Evolutionary conservation across 1,140 invertebrate species (phyloP).

Genomic region (Pogonus chalceus): DNA sequence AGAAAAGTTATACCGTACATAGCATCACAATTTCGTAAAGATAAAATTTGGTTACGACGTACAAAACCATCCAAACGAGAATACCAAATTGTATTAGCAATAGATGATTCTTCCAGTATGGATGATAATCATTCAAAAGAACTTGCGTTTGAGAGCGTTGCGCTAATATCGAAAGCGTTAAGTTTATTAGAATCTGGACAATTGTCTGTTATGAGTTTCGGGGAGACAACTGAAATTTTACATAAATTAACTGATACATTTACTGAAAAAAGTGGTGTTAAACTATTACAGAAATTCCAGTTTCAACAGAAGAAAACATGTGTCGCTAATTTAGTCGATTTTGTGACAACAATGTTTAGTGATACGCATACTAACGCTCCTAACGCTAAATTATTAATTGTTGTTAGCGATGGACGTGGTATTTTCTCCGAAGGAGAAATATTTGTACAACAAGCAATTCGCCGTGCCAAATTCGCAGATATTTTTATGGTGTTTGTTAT

Average conservation of each 20-base stretch:
- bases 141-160: slow-evolving; percentile 89
- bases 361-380: slow-evolving; percentile 17
- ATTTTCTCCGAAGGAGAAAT: slow-evolving; percentile 83
- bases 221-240: slow-evolving; percentile 72
- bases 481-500: slow-evolving; percentile 94
- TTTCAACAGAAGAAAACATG: slow-evolving; percentile 75
- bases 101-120: slow-evolving; percentile 96
- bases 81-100: slow-evolving; percentile 92
- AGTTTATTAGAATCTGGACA: slow-evolving; percentile 89
- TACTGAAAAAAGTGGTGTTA: slow-evolving; percentile 67
- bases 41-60: slow-evolving; percentile 96
- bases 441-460: slow-evolving; percentile 65
- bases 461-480: slow-evolving; percentile 64
- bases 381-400: slow-evolving; percentile 78
- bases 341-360: slow-evolving; percentile 58
- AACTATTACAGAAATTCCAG: slow-evolving; percentile 63
- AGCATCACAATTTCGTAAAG: slow-evolving; percentile 96
- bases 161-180: slow-evolving; percentile 81
- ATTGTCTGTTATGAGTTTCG: slow-evolving; percentile 85
- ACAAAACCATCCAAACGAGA: slow-evolving; percentile 93
- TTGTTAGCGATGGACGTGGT: slow-evolving; percentile 91
- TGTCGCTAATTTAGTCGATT: slow-evolving; percentile 70
- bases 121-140: slow-evolving; percentile 80
- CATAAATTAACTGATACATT: slow-evolving; percentile 82
- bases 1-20: slow-evolving; percentile 96